These are phyloP conservation scores for Plotosus lineatus DNA, from an alignment of 2,113 vertebrate species.

Conservation along the genomic window DNA sequence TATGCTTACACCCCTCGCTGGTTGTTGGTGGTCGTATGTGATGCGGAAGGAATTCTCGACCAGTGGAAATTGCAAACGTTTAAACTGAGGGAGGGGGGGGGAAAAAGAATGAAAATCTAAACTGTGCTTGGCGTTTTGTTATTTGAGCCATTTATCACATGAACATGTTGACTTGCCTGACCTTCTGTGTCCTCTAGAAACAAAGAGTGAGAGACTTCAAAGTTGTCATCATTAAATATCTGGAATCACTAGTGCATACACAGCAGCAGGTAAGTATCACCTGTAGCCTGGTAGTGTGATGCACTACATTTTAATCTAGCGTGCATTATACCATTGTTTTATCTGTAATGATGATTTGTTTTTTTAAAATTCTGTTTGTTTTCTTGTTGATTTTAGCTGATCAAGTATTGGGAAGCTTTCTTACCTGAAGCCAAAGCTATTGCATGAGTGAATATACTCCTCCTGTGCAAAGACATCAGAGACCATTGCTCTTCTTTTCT, in stretches of 20 bases:
- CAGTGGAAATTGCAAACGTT: too few relatives aligned
- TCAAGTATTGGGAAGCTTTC: slow-evolving; percentile 99
- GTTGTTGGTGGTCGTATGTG: too few relatives aligned
- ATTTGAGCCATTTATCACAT: background rate
- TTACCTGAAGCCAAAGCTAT: slow-evolving; percentile 99
- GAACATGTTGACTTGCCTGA: background rate
- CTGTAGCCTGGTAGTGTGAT: background rate
- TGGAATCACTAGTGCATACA: slow-evolving; percentile 95
- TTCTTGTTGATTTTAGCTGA: slow-evolving; percentile 78
- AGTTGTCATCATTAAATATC: slow-evolving; percentile 91
- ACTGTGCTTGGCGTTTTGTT: background rate
- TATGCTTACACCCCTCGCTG: too few relatives aligned
- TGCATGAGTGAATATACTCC: slow-evolving; percentile 76
- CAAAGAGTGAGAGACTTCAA: slow-evolving; percentile 97
- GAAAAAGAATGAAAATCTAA: too few relatives aligned
- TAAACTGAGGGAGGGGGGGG: too few relatives aligned
- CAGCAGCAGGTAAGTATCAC: slow-evolving; percentile 87
- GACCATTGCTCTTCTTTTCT: slow-evolving; percentile 66
- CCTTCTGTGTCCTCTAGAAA: slow-evolving; percentile 73
- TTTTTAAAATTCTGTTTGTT: background rate
- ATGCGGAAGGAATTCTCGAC: too few relatives aligned
- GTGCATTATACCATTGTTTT: background rate
- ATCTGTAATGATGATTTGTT: background rate
- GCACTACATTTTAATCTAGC: background rate
- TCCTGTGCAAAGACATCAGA: slow-evolving; percentile 55